Conservation (phyloP, 2,797 vertebrate genomes). For the Enteromius viviparus region DNA sequence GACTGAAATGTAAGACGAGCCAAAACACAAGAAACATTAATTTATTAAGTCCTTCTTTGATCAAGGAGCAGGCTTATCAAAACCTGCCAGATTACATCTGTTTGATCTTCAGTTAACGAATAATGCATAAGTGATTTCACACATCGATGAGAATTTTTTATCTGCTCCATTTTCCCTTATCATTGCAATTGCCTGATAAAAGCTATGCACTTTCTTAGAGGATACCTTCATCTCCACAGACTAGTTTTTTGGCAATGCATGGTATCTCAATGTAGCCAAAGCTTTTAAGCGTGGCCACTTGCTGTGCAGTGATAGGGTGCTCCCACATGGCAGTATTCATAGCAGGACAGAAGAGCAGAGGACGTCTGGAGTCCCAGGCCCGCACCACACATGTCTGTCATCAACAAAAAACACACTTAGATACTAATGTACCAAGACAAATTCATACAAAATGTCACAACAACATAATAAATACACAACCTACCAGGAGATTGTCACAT, state of each 20-base stretch:
- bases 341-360: slow-evolving; percentile 94
- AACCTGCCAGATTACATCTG: neutral
- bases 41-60: slow-evolving; percentile 4
- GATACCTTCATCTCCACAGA: slow-evolving; percentile 96
- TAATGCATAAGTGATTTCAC: slow-evolving; percentile 14
- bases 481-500: slow-evolving; percentile 96
- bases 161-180: slow-evolving; percentile 16
- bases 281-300: slow-evolving; percentile 82
- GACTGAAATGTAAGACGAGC: neutral
- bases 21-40: neutral
- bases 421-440: neutral
- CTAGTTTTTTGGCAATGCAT: slow-evolving; percentile 89
- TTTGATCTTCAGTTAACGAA: slow-evolving; percentile 12
- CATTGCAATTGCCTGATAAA: neutral
- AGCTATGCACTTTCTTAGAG: slow-evolving; percentile 26
- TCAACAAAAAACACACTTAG: slow-evolving; percentile 45
- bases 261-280: slow-evolving; percentile 93
- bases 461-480: slow-evolving; percentile 51
- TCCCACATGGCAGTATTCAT: slow-evolving; percentile 99
- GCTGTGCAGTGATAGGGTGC: slow-evolving; percentile 89
- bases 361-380: slow-evolving; percentile 90
- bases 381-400: slow-evolving; percentile 91
- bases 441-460: neutral
- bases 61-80: neutral
- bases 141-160: neutral